Base-by-base conservation (phyloP, 1,140 invertebrate species). In the Diploscapter pachys region DNA sequence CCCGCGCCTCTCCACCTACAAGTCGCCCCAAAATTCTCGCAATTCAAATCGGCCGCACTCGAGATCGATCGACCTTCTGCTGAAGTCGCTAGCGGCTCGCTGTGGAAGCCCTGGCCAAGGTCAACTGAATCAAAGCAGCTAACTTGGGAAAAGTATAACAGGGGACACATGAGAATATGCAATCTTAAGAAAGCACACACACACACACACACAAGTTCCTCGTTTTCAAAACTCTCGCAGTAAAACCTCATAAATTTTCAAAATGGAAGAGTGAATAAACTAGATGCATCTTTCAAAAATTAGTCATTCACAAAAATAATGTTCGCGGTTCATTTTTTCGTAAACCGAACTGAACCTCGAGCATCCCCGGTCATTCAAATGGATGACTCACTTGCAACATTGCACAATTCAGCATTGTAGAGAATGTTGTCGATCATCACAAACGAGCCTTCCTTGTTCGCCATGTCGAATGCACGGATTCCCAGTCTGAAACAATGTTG, bases 401-500 rank as follows among this genome's bases (percentile, higher is more conserved):
- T 85, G 72, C 82, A 84, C 50, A 84, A 73, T 61, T 77, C 63
- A 49, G 82, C 82, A 52, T 79, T 79, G 69, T 84, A 84, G 55
- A 81, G 62, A 64, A 84, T 85, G 71, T 85, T 84, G 67, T 84
- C 82, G 13, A 84, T 49, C 80, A 84, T 85, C 3, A 83, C 81
- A 72, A 84, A 84, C 4, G 81, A 77, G 56, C 82, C 82, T 9
- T 84, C 83, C 2, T 75, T 67, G 63, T 84, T 79, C 8, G 63
- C 55, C 48, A 84, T 85, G 64, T 82, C 83, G 56, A 80, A 82
- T 9, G 82, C 83, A 53, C 83, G 77, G 57, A 84, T 78, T 55
- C 72, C 82, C 6, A 83, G 62, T 68, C 79, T 75, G 63, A 80
- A 82, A 69, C 9, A 54, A 9, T 53, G 4, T 63, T 49, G 5